These are phyloP conservation scores for Drosophila atroscutellata DNA, from an alignment of 2,888 invertebrate species.

Conservation along the genomic window DNA sequence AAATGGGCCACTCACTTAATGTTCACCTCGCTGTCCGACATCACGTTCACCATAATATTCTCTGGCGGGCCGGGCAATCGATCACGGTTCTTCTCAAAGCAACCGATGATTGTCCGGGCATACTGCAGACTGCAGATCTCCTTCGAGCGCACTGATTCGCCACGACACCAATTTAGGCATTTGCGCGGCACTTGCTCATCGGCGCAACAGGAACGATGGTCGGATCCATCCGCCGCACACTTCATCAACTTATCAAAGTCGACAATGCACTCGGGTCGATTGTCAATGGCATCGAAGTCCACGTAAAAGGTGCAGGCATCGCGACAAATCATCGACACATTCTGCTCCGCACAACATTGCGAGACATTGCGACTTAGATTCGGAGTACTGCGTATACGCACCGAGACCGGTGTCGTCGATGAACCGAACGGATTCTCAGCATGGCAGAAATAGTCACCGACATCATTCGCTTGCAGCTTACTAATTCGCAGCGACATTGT, in stretches of 20 bases:
- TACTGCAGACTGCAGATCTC: constrained; percentile 90
- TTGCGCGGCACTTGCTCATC: constrained; percentile 91
- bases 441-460: constrained; percentile 93
- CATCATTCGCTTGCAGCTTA: constrained; percentile 89
- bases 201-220: constrained; percentile 93
- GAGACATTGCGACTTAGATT: constrained; percentile 89
- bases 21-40: constrained; percentile 87
- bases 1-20: constrained; percentile 84
- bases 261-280: constrained; percentile 91
- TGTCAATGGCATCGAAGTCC: constrained; percentile 93
- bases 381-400: constrained; percentile 88
- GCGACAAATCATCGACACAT: constrained; percentile 91
- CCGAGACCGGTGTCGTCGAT: constrained; percentile 90
- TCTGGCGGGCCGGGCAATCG: constrained; percentile 93
- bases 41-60: constrained; percentile 87
- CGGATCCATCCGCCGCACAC: constrained; percentile 92
- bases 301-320: constrained; percentile 94
- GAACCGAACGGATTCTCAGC: constrained; percentile 93
- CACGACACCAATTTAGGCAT: constrained; percentile 94
- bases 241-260: constrained; percentile 94
- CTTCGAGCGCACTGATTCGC: constrained; percentile 88
- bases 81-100: constrained; percentile 92
- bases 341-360: constrained; percentile 92
- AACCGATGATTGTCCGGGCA: constrained; percentile 91
- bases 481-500: constrained; percentile 91